These are phyloP conservation scores for Drosophila bipectinata DNA, from an alignment of 1,140 invertebrate species.

Conservation along the genomic window DNA sequence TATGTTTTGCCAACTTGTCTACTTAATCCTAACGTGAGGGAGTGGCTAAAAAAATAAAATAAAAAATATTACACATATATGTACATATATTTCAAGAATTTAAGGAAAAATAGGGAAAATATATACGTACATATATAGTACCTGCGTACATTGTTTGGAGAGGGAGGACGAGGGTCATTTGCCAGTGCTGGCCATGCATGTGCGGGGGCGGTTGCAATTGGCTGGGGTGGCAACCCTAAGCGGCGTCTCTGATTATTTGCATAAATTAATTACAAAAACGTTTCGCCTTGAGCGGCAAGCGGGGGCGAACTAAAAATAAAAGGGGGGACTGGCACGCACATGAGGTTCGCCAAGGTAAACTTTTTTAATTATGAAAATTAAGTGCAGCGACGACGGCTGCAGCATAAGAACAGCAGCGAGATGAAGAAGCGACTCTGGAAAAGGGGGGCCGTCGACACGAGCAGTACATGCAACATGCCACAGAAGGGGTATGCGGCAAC, in stretches of 20 bases:
- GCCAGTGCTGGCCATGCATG: slow-evolving; percentile 57
- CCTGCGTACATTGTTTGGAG: slow-evolving; percentile 28
- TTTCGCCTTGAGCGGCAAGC: slow-evolving; percentile 31
- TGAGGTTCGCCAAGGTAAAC: slow-evolving; percentile 72
- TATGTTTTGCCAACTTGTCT: slow-evolving; percentile 74
- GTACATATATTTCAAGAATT: slow-evolving; percentile 3
- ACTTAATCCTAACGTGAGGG: slow-evolving; percentile 64
- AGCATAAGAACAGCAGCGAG: slow-evolving; percentile 50
- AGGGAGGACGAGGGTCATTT: slow-evolving; percentile 53
- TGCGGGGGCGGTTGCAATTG: slow-evolving; percentile 43
- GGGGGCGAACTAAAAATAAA: not conserved
- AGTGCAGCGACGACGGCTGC: slow-evolving; percentile 67
- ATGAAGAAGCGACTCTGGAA: slow-evolving; percentile 47
- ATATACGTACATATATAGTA: too few species aligned
- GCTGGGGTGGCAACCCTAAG: slow-evolving; percentile 33
- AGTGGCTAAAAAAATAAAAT: slow-evolving; percentile 24
- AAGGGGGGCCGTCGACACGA: not conserved
- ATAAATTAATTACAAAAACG: slow-evolving; percentile 80
- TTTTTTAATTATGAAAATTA: slow-evolving; percentile 82
- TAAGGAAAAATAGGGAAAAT: not conserved
- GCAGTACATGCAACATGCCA: not conserved
- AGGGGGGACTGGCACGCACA: slow-evolving; percentile 24
- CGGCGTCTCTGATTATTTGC: slow-evolving; percentile 69
- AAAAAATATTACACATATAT: slow-evolving; percentile 13
- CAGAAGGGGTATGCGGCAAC: not conserved